These are phyloP conservation scores for Erynnis tages DNA, from an alignment of 2,888 invertebrate species.

Conservation along the genomic window DNA sequence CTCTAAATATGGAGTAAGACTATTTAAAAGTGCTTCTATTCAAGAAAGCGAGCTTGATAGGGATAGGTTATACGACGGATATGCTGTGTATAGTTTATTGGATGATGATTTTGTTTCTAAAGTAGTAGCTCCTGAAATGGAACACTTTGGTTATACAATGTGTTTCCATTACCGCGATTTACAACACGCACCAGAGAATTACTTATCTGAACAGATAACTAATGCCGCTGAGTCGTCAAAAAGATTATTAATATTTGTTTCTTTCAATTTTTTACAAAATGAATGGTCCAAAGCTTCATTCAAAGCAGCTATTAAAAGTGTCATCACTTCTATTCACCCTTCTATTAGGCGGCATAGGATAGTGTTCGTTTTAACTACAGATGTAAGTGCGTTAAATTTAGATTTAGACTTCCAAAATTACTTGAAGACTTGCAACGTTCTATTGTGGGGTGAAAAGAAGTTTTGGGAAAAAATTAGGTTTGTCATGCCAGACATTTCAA, in stretches of 20 bases:
- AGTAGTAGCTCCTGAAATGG: slow-evolving; percentile 87
- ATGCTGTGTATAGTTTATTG: slow-evolving; percentile 91
- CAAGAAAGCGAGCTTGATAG: slow-evolving; percentile 81
- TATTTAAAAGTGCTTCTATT: slow-evolving; percentile 84
- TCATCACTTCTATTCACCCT: slow-evolving; percentile 84
- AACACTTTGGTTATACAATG: slow-evolving; percentile 84
- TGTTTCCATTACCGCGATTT: slow-evolving; percentile 86
- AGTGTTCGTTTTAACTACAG: slow-evolving; percentile 79
- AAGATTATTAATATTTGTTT: slow-evolving; percentile 89
- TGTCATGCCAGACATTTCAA: slow-evolving; percentile 89
- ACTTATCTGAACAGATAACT: slow-evolving; percentile 82
- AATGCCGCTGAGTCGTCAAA: slow-evolving; percentile 84
- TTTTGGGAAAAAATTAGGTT: slow-evolving; percentile 94
- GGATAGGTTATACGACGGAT: slow-evolving; percentile 91
- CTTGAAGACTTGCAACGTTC: slow-evolving; percentile 86
- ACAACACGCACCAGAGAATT: slow-evolving; percentile 82
- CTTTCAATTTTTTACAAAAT: slow-evolving; percentile 89
- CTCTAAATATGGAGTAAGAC: slow-evolving; percentile 88
- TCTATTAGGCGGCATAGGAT: slow-evolving; percentile 83
- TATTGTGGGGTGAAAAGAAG: slow-evolving; percentile 90
- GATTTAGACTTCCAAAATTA: slow-evolving; percentile 89
- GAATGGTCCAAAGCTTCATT: slow-evolving; percentile 93
- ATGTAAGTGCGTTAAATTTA: slow-evolving; percentile 87
- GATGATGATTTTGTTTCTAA: slow-evolving; percentile 88
- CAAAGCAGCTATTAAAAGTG: slow-evolving; percentile 89